Base-by-base conservation (phyloP, 2,113 vertebrate species). In the Fregata magnificens region DNA sequence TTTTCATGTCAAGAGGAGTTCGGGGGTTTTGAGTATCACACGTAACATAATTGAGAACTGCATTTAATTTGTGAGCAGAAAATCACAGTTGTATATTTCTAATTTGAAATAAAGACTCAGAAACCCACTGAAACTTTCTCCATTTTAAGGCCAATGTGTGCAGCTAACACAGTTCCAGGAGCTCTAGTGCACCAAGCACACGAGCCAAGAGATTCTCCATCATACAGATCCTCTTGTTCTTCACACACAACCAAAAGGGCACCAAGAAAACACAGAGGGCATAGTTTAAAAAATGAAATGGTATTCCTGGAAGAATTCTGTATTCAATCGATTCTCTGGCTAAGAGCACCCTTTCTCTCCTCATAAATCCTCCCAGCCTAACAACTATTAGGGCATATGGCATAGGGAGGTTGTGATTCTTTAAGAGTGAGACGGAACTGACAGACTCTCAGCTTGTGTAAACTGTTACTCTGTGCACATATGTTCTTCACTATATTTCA, bases 1-100 rank as follows among this genome's bases (percentile, higher is more conserved):
- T 80, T 85, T 89, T 55, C 7, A 36, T 34, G 13, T 47, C 58
- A 93, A 61, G 42, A 82, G 12, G 61, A 86, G 26, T 49, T 34
- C 38, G 17, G 32, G 18, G 18, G 2, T 10, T 31, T 53, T 90
- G 34, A 83, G 15, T 55, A 93, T 81, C 61, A 82, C 26, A 38
- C 18, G 83, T 91, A 22, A 89, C 11, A 73, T 88, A 96, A 97
- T 44, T 86, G 91, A 96, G 70, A 95, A 89, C 9, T 16, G 56
- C 82, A 92, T 91, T 66, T 96, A 74, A 87, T 66, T 34, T 74
- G 67, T 52, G 42, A 83, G 29, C 26, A 93, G 67, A 93, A 91
- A 74, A 91, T 34, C 32, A 82, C 2, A 78, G 31, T 14, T 42
- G 14, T 34, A 0, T 21, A 81, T 45, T 81, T 69, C 32, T 34